phyloP scores from a whole-genome alignment of 2,888 invertebrate species.

The Hypomecis atomaria region DNA sequence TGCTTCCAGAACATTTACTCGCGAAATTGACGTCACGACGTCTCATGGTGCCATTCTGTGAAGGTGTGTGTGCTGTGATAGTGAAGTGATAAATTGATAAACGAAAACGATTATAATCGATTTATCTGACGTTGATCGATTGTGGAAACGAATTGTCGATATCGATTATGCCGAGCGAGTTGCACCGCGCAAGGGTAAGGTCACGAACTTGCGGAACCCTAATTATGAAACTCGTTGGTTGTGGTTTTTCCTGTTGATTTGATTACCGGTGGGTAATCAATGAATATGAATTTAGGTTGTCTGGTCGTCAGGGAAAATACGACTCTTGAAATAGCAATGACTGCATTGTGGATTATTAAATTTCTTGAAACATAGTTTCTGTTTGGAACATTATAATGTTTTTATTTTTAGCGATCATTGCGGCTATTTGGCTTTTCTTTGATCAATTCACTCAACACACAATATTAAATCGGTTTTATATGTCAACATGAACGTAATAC shows the following conservation, averaged over 20 bases:
- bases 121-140: slow-evolving; percentile 52
- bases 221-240: slow-evolving; percentile 18
- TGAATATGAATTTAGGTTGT: slow-evolving; percentile 24
- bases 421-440: slow-evolving; percentile 1
- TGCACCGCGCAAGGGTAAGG: slow-evolving; percentile 64
- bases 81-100: slow-evolving; percentile 39
- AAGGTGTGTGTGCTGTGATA: slow-evolving; percentile 31
- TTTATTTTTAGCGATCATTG: not conserved
- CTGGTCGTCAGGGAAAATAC: slow-evolving; percentile 9
- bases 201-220: slow-evolving; percentile 25
- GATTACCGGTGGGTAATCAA: slow-evolving; percentile 11
- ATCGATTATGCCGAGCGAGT: slow-evolving; percentile 63
- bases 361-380: slow-evolving; percentile 3
- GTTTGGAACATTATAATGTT: not conserved
- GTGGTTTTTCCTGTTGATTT: slow-evolving; percentile 29
- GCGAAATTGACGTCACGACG: slow-evolving; percentile 23
- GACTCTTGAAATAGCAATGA: slow-evolving; percentile 19
- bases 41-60: slow-evolving; percentile 1
- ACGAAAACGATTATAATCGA: slow-evolving; percentile 39
- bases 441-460: not conserved
- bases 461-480: slow-evolving; percentile 1
- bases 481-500: slow-evolving; percentile 19
- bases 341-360: slow-evolving; percentile 13
- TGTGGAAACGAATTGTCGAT: slow-evolving; percentile 41
- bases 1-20: slow-evolving; percentile 13